Conservation (phyloP, 2,888 invertebrate genomes). For the Sinodicranocentrus sp. region DNA sequence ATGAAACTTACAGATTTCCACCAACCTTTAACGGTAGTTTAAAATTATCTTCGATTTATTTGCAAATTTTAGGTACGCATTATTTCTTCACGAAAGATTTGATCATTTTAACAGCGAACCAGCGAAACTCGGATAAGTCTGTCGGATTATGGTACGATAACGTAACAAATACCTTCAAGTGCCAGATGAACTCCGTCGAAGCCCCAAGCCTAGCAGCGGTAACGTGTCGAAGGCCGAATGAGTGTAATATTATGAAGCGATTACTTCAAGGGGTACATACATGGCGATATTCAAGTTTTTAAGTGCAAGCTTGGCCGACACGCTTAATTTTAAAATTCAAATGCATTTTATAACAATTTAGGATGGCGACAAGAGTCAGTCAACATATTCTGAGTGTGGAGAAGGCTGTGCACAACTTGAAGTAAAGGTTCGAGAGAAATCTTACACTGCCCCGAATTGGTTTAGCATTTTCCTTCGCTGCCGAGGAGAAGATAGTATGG, state of each 20-base stretch:
- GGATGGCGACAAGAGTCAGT: slow-evolving; percentile 64
- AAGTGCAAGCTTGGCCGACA: not conserved
- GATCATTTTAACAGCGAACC: slow-evolving; percentile 32
- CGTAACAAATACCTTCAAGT: slow-evolving; percentile 58
- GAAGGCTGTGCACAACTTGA: slow-evolving; percentile 64
- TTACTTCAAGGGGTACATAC: slow-evolving; percentile 56
- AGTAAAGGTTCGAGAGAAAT: slow-evolving; percentile 29
- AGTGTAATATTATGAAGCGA: slow-evolving; percentile 71
- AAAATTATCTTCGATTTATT: too few species aligned
- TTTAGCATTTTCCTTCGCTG: slow-evolving; percentile 66
- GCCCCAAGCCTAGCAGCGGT: slow-evolving; percentile 64
- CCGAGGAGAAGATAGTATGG: slow-evolving; percentile 65
- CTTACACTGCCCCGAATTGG: slow-evolving; percentile 68
- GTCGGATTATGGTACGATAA: slow-evolving; percentile 70
- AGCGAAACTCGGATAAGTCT: slow-evolving; percentile 55
- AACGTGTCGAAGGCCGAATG: slow-evolving; percentile 69
- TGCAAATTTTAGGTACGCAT: too few species aligned
- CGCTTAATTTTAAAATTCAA: not conserved
- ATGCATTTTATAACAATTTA: slow-evolving; percentile 11
- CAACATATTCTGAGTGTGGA: slow-evolving; percentile 46
- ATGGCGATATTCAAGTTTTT: too few species aligned
- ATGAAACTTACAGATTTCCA: slow-evolving; percentile 63
- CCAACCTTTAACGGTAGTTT: slow-evolving; percentile 47
- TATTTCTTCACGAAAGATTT: slow-evolving; percentile 8
- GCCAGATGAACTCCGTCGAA: slow-evolving; percentile 57